Base-by-base conservation (phyloP, 2,797 vertebrate genomes). In the Adelosebastes latens region DNA sequence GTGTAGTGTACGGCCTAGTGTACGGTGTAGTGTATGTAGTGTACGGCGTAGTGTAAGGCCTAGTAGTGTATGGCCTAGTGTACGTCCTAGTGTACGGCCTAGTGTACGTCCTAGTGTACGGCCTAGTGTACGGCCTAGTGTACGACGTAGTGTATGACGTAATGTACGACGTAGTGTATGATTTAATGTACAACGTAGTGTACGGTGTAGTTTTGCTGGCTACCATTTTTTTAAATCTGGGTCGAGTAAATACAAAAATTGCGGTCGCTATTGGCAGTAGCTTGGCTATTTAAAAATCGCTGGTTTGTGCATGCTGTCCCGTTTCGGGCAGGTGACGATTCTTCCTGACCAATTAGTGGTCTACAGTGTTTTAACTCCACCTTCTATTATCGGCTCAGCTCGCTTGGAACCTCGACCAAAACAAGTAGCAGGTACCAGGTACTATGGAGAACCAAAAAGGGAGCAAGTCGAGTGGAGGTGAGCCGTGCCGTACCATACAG, bases 1-100 rank as follows among this genome's bases (percentile, higher is more conserved):
- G 3, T 2, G 0, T 39, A 39, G 36, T 13, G 36, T 13, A 13
- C 2, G 12, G 1, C 6, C 0, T 46, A 18, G 42, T 46, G 0
- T 46, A 7, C 29, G 6, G 6, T 5, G 6, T 6, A 31, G 29
- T 31, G 29, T 31, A 7, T 5, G 5, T 31, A 31, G 29, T 31
- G 29, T 31, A 2, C 29, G 29, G 5, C 29, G 5, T 31, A 7
- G 29, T 31, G 29, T 31, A 6, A 1, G 29, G 4, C 27, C 27
- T 31, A n/a, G n/a, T n/a, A 32, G 32, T 32, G 32, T 32, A 6
- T 1, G 29, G 2, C 32, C 2, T 32, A 32, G 32, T 32, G 32
- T 32, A 16, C 0, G 0, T 2, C 31, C 1, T 16, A 42, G 39
- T 42, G 6, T 42, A 42, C 0, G 5, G 1, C 6, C 0, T 42